Percentiles rank a stretch among this genome's conserved stretches.
phyloP scores from a whole-genome alignment of 1,140 invertebrate genomes.

The silkworm (Bombyx mori) region DNA sequence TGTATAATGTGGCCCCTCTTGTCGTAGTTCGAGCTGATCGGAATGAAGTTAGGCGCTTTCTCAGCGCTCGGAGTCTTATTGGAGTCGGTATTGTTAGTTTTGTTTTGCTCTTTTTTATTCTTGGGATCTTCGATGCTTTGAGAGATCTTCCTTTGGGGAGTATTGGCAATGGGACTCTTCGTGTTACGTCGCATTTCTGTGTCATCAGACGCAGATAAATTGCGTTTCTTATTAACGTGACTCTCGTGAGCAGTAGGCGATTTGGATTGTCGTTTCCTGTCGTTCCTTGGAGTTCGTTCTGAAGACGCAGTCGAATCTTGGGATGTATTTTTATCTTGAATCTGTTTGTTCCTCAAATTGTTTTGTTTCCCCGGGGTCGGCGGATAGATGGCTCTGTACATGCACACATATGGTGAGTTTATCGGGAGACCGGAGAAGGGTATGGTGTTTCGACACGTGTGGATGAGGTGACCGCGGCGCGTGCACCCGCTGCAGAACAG shows the following conservation, averaged over 20 bases:
- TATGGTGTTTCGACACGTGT: constrained; percentile 61
- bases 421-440: constrained; percentile 52
- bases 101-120: constrained; percentile 16
- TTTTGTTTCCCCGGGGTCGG: constrained; percentile 10
- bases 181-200: constrained; percentile 17
- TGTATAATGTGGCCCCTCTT: constrained; percentile 55
- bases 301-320: constrained; percentile 20
- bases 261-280: constrained; percentile 41
- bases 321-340: constrained; percentile 11
- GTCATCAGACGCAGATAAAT: constrained; percentile 23
- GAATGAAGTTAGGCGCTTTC: constrained; percentile 37
- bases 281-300: constrained; percentile 10
- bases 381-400: constrained; percentile 39
- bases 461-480: constrained; percentile 73
- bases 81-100: constrained; percentile 11
- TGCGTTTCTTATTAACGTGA: constrained; percentile 43
- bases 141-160: constrained; percentile 26
- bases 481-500: constrained; percentile 77
- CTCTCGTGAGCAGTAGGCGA: constrained; percentile 41
- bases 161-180: constrained; percentile 21
- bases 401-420: constrained; percentile 45
- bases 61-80: constrained; percentile 8
- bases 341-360: constrained; percentile 15
- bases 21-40: constrained; percentile 40
- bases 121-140: constrained; percentile 19